Conservation (phyloP, 2,888 invertebrate species). For the Apodemia zela region DNA sequence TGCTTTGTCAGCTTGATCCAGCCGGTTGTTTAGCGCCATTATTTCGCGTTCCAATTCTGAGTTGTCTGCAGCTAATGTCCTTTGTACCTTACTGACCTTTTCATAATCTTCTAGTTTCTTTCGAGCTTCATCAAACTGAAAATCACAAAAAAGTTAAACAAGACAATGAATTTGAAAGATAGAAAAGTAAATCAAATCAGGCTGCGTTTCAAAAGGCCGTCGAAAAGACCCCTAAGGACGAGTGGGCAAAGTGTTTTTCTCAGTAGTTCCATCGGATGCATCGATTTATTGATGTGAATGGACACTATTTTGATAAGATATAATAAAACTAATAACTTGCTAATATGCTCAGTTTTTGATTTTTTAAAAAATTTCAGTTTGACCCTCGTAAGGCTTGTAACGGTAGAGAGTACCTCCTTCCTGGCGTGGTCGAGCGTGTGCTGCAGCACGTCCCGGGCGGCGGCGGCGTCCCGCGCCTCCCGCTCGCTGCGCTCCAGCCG, state of each 20-base stretch:
- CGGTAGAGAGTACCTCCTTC: constrained; percentile 52
- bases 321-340: too few species aligned
- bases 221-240: too few species aligned
- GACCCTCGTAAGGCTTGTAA: too few species aligned
- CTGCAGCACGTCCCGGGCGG: constrained; percentile 85
- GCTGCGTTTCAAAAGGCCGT: too few species aligned
- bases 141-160: not conserved
- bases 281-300: too few species aligned
- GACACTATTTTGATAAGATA: too few species aligned
- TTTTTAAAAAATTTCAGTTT: too few species aligned
- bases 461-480: constrained; percentile 86
- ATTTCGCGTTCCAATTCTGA: constrained; percentile 88
- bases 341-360: too few species aligned
- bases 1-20: constrained; percentile 85
- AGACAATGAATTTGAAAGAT: not conserved
- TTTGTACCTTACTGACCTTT: constrained; percentile 90
- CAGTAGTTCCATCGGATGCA: too few species aligned
- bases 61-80: constrained; percentile 88
- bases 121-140: constrained; percentile 87
- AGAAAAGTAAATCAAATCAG: too few species aligned
- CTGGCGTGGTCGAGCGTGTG: constrained; percentile 88
- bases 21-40: constrained; percentile 83
- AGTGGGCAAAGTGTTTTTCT: too few species aligned
- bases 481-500: constrained; percentile 87
- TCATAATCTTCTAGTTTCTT: constrained; percentile 92